Percentiles rank a stretch among this genome's conserved stretches.
Evolutionary conservation across 1,140 invertebrate species (phyloP).

Genomic region (Magallana ariakensis): DNA sequence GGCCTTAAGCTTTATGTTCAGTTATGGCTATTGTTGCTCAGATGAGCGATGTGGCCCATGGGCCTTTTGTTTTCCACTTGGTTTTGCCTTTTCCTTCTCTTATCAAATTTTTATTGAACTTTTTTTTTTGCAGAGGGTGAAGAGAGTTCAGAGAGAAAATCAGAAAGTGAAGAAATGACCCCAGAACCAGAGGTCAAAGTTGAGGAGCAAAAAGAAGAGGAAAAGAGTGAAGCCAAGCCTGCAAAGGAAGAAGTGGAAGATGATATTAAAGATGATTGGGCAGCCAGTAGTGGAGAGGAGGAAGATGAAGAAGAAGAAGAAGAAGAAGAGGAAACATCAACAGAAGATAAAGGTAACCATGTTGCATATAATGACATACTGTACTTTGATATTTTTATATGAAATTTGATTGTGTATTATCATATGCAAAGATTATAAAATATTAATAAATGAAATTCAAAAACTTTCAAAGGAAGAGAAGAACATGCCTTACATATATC

Average conservation of each 20-base stretch:
- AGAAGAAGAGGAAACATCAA: conserved; percentile 60
- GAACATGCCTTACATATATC: too few species aligned
- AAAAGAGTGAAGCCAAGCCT: conserved; percentile 34
- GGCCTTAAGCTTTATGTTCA: too few species aligned
- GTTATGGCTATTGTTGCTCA: too few species aligned
- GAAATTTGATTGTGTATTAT: too few species aligned
- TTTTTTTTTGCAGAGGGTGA: neutral
- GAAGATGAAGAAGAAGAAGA: conserved; percentile 64
- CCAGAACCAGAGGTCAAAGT: conserved; percentile 47
- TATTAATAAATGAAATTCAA: too few species aligned
- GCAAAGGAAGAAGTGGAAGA: conserved; percentile 55
- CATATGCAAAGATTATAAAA: too few species aligned
- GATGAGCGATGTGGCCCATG: too few species aligned
- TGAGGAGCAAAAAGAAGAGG: neutral
- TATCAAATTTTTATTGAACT: too few species aligned
- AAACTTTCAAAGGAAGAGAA: too few species aligned
- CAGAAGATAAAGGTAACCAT: conserved; percentile 52
- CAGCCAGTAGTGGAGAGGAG: conserved; percentile 62
- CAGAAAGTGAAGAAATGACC: conserved; percentile 47
- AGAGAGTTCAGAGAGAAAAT: neutral
- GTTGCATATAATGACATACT: conserved; percentile 54
- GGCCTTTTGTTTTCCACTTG: too few species aligned
- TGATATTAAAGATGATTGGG: conserved; percentile 72
- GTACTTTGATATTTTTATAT: too few species aligned
- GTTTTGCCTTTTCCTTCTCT: too few species aligned